Evolutionary conservation across 1,140 invertebrate species (phyloP).

Genomic region (Zeugodacus cucurbitae): DNA sequence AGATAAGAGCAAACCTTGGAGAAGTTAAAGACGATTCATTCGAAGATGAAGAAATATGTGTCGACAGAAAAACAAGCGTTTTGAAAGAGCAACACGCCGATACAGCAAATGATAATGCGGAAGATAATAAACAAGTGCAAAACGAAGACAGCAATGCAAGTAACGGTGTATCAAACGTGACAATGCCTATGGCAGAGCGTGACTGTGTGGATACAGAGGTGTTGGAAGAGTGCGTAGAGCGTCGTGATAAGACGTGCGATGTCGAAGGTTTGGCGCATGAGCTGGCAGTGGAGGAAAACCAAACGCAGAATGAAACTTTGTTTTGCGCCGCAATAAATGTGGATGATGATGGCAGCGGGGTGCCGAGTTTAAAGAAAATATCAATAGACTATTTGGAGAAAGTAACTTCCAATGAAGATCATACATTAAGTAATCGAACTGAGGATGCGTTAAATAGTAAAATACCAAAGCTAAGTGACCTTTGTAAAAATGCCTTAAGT

Average conservation of each 20-base stretch:
- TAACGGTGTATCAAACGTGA: neutral
- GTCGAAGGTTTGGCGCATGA: neutral
- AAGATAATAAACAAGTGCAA: slow-evolving; percentile 4
- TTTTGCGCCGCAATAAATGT: neutral
- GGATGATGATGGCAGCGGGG: neutral
- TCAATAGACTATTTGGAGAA: neutral
- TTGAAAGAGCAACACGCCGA: neutral
- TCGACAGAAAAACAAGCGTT: neutral
- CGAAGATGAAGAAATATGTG: neutral
- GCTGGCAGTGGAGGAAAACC: neutral
- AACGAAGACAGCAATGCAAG: neutral
- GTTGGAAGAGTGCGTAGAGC: neutral
- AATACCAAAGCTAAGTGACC: slow-evolving; percentile 66
- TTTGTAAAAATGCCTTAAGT: slow-evolving; percentile 66
- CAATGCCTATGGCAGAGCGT: neutral
- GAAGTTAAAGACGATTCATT: neutral
- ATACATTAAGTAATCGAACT: slow-evolving; percentile 4
- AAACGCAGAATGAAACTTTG: neutral
- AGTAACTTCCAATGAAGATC: neutral
- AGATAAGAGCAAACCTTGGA: neutral
- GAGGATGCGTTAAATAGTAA: slow-evolving; percentile 36
- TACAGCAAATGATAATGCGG: neutral
- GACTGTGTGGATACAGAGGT: neutral
- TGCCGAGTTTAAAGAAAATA: slow-evolving; percentile 3
- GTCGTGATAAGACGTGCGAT: neutral